Conservation (phyloP, 2,113 vertebrate species). For the Pseudonaja textilis region DNA sequence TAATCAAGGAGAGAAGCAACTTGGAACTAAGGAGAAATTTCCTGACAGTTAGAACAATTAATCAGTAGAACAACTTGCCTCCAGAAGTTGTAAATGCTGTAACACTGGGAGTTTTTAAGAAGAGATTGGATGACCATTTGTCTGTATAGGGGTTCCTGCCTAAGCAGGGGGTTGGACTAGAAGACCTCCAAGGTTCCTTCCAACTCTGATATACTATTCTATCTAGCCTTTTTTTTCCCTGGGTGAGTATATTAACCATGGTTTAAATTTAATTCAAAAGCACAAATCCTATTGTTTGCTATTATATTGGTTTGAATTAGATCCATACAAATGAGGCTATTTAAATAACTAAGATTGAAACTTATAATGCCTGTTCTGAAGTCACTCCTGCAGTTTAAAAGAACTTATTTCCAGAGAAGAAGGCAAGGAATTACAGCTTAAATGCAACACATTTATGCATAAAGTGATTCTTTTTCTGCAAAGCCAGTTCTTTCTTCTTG, state of each 20-base stretch:
- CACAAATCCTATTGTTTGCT: not conserved
- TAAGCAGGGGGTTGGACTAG: too few relatives aligned
- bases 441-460: not conserved
- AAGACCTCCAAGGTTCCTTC: too few relatives aligned
- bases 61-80: too few relatives aligned
- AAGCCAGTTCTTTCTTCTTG: conserved; percentile 26
- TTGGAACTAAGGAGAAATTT: too few relatives aligned
- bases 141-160: too few relatives aligned
- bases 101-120: too few relatives aligned
- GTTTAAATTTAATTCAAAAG: not conserved
- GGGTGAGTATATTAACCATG: not conserved
- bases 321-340: not conserved
- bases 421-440: not conserved
- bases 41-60: too few relatives aligned
- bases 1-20: too few relatives aligned
- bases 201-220: too few relatives aligned
- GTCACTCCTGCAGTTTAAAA: not conserved
- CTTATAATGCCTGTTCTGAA: not conserved
- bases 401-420: not conserved
- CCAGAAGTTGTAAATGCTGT: too few relatives aligned
- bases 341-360: not conserved
- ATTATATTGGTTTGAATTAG: not conserved
- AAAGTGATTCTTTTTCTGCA: not conserved
- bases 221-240: not conserved
- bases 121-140: too few relatives aligned